These are phyloP conservation scores for Dipodomys ordii DNA, from an alignment of 2,113 vertebrate species.

Conservation along the genomic window DNA sequence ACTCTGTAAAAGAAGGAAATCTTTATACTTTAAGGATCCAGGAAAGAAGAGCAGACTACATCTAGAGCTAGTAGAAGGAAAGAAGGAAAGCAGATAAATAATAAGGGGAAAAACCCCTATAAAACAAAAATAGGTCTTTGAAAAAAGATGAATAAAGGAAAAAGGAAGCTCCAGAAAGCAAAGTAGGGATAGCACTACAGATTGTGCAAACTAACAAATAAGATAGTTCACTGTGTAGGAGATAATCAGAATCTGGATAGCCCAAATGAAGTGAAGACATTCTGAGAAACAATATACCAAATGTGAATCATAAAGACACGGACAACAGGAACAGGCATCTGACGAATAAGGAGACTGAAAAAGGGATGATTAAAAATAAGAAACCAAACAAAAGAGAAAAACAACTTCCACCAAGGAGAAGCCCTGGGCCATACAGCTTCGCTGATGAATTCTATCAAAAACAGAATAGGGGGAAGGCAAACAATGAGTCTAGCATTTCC, in stretches of 20 bases:
- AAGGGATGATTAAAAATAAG: too few relatives aligned
- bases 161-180: too few relatives aligned
- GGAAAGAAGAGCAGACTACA: neutral
- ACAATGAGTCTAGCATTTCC: neutral
- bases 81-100: neutral
- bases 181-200: too few relatives aligned
- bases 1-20: neutral
- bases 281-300: too few relatives aligned
- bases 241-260: neutral
- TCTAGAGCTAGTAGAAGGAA: neutral
- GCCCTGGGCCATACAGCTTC: too few relatives aligned
- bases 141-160: neutral
- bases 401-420: neutral
- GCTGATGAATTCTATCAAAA: too few relatives aligned
- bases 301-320: too few relatives aligned
- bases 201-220: too few relatives aligned
- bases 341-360: too few relatives aligned
- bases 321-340: too few relatives aligned
- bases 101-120: neutral
- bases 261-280: neutral
- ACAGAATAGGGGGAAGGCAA: neutral
- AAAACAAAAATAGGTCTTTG: neutral
- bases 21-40: neutral
- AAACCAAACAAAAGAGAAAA: too few relatives aligned
- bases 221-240: too few relatives aligned